A percentile compares a stretch with the other conserved stretches of the same genome.
Conservation (phyloP, 2,113 vertebrate genomes). For the Lycaon pictus region DNA sequence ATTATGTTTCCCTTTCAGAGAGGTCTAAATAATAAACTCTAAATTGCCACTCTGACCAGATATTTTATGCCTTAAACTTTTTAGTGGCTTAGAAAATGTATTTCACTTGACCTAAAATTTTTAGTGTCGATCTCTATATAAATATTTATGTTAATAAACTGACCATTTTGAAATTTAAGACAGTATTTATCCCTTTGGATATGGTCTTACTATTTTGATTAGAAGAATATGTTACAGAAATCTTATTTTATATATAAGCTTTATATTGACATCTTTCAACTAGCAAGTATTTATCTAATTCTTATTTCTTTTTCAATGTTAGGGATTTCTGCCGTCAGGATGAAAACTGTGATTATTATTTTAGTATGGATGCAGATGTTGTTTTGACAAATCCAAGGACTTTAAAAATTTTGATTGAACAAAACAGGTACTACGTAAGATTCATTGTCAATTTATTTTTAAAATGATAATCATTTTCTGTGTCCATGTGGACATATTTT, state of each 20-base stretch:
- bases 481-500: neutral
- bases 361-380: constrained; percentile 96
- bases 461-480: constrained; percentile 40
- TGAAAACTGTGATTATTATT: constrained; percentile 93
- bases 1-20: neutral
- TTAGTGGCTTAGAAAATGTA: neutral
- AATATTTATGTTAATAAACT: neutral
- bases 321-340: constrained; percentile 97
- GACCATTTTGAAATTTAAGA: constrained; percentile 46
- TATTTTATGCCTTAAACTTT: neutral
- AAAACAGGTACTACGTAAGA: constrained; percentile 94
- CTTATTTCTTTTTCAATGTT: constrained; percentile 57
- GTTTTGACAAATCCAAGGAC: constrained; percentile 95
- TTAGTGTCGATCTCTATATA: neutral
- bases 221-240: neutral
- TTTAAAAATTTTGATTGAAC: constrained; percentile 96
- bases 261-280: constrained; percentile 21
- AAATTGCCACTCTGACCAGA: neutral
- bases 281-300: neutral
- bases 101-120: neutral
- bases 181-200: neutral
- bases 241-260: neutral
- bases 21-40: neutral
- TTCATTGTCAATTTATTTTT: neutral
- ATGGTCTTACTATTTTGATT: neutral